Evolutionary conservation across 1,140 invertebrate species (phyloP), one percentile per base, ranked within the genome.

Genomic region (Zaprionus davidi): DNA sequence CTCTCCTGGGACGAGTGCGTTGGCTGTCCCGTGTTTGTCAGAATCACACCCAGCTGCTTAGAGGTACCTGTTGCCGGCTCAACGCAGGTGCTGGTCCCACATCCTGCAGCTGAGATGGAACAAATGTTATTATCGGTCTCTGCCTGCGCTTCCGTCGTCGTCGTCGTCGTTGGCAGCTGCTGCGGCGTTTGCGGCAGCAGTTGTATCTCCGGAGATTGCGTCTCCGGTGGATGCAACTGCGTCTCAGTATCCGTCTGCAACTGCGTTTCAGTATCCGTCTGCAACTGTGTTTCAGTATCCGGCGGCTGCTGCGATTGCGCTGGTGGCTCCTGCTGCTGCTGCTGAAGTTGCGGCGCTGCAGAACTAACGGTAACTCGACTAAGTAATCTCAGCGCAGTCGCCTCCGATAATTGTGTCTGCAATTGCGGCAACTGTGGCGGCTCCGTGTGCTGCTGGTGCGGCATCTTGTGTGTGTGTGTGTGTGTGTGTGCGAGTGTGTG

Each of bases 301-400:
- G 20, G 13, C 28, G n/a, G 26, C 51, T n/a, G 44, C 67, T 0
- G 49, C 44, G n/a, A 22, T 73, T 41, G 38, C 38, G 38, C 4
- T 13, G n/a, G 56, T 53, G 56, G 17, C 34, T 22, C 20, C 24
- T 22, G 13, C 17, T 55, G 22, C 49, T 41, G 22, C 41, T 22
- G 55, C 46, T 17, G 31, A 22, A 1, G 22, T 2, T 24, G 38
- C 20, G 51, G 49, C 31, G 41, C 36, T 26, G 53, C 26, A 17
- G 53, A 49, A 69, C 56, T 13, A 26, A 31, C 49, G 7, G 69
- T 65, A 17, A 86, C 65, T 11, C 69, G 79, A 28, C 73, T 83
- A 13, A 79, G 59, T 41, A 92, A 38, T 0, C 82, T 67, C 4
- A 87, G 53, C 5, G 87, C 76, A 7, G 81, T 71, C 1, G 75